These are phyloP conservation scores for Protonemura montana DNA, from an alignment of 2,888 invertebrate species.

Conservation along the genomic window DNA sequence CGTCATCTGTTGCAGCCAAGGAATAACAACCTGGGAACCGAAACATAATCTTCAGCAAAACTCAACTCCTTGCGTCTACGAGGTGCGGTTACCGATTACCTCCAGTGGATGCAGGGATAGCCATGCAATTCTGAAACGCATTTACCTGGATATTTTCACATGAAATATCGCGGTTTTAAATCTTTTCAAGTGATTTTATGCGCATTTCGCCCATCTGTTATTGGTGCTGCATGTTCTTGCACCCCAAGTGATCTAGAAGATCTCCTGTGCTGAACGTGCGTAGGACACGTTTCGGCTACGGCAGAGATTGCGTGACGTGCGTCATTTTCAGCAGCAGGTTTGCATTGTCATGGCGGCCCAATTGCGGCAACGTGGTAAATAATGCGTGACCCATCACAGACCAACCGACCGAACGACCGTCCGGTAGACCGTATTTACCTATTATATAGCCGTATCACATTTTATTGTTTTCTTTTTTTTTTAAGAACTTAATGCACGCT, in stretches of 20 bases:
- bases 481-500: background rate
- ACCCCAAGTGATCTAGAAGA: no score
- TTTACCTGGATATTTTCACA: background rate
- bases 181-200: background rate
- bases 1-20: conserved; percentile 23
- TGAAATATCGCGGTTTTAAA: background rate
- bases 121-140: background rate
- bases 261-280: no score
- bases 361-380: background rate
- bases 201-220: no score
- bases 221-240: no score
- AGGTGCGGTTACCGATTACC: background rate
- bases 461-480: background rate
- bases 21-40: conserved; percentile 38
- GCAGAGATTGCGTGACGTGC: conserved; percentile 23
- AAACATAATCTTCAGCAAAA: background rate
- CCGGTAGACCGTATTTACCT: background rate
- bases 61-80: background rate
- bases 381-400: background rate
- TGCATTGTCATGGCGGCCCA: conserved; percentile 8
- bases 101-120: background rate
- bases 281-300: background rate
- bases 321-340: background rate
- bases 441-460: background rate
- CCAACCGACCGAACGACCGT: background rate